These are phyloP conservation scores for Pelagia noctiluca DNA, from an alignment of 30 jellyfish, hydroid and myxozoan genomes.

Conservation along the genomic window DNA sequence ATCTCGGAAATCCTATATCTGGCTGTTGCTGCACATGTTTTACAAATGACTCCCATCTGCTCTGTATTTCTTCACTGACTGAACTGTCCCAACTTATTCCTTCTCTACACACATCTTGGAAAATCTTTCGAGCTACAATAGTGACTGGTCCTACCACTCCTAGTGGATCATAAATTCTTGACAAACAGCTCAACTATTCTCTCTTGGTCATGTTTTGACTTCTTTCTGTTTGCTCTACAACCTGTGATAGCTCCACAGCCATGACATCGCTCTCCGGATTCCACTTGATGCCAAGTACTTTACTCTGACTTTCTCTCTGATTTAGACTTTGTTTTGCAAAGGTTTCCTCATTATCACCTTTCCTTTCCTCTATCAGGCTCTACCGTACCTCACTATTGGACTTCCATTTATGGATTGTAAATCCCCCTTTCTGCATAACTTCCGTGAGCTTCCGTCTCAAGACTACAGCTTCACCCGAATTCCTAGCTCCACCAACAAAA, in stretches of 20 bases:
- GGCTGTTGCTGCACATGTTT: background rate
- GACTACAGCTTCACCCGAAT: background rate
- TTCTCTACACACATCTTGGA: background rate
- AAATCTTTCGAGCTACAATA: background rate
- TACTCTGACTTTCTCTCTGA: constrained; percentile 23
- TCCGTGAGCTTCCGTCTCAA: constrained; percentile 35
- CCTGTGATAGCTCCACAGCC: constrained; percentile 41
- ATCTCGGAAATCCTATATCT: constrained; percentile 28
- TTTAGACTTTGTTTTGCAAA: constrained; percentile 47
- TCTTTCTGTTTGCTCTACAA: background rate
- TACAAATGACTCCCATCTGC: background rate
- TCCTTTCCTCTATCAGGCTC: background rate
- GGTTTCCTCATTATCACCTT: constrained; percentile 20
- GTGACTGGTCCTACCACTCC: constrained; percentile 3
- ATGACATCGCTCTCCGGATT: constrained; percentile 34
- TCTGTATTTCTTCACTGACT: background rate
- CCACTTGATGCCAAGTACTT: constrained; percentile 58
- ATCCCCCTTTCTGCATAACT: constrained; percentile 38
- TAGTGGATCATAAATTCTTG: background rate
- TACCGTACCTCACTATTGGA: constrained; percentile 18
- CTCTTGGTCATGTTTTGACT: background rate
- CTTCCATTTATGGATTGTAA: constrained; percentile 31
- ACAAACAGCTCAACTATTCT: background rate
- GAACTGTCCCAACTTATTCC: background rate
- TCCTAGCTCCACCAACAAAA: constrained; percentile 39